phyloP scores from a whole-genome alignment of 2,888 invertebrate species.

The Mactromeris polynyma region DNA sequence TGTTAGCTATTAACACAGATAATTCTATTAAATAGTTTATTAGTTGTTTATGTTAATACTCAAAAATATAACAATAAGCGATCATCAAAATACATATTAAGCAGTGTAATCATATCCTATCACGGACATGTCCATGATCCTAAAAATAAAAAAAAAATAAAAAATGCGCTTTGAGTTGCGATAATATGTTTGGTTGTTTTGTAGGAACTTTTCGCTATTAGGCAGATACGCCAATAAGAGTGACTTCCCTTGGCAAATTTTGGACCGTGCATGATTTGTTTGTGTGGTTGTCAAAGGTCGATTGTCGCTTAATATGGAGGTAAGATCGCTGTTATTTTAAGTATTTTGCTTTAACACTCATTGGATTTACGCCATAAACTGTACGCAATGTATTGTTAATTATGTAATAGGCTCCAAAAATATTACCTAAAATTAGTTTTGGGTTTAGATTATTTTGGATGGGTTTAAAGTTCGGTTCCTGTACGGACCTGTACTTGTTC shows the following conservation, averaged over 20 bases:
- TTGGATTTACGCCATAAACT: too few species aligned
- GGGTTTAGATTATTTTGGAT: neutral
- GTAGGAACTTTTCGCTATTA: neutral
- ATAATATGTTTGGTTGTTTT: neutral
- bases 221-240: conserved; percentile 2
- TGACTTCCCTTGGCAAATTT: conserved; percentile 39
- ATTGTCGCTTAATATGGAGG: conserved; percentile 30
- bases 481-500: neutral
- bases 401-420: neutral
- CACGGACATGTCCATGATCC: too few species aligned
- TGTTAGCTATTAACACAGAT: too few species aligned
- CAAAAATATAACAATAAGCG: too few species aligned
- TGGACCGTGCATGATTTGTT: conserved; percentile 36
- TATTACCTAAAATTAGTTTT: neutral
- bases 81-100: too few species aligned
- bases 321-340: neutral
- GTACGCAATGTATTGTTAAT: too few species aligned
- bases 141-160: too few species aligned
- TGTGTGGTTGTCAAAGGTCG: conserved; percentile 44
- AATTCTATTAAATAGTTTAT: too few species aligned
- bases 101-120: too few species aligned
- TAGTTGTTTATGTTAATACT: too few species aligned
- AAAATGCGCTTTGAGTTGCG: too few species aligned
- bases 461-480: conserved; percentile 3
- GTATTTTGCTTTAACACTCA: neutral